Conservation (phyloP, 2,888 invertebrate species). For the Dynastes tityus region DNA sequence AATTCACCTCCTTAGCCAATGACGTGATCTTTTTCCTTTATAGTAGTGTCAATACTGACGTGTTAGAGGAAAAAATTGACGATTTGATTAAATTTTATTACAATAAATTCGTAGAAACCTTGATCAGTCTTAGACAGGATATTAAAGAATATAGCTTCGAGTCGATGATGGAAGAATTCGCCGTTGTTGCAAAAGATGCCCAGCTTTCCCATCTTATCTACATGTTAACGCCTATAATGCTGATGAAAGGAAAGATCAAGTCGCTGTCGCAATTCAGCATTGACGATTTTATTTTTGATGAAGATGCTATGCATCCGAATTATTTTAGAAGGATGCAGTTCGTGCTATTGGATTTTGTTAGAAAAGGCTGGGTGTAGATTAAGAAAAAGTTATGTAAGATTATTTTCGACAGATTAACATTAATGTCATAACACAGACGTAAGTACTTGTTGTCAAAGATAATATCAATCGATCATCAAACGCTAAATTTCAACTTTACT, state of each 20-base stretch:
- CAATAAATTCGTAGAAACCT: conserved; percentile 56
- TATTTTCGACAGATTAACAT: no score
- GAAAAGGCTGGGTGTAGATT: conserved; percentile 47
- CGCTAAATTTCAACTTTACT: no score
- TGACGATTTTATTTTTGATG: conserved; percentile 55
- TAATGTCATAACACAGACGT: no score
- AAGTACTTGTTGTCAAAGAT: no score
- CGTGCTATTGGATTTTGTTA: conserved; percentile 44
- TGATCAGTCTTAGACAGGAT: conserved; percentile 62
- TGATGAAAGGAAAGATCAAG: conserved; percentile 63
- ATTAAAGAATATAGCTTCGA: conserved; percentile 66
- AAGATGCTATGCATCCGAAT: conserved; percentile 26
- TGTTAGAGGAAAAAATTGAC: conserved; percentile 68
- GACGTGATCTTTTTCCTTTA: conserved; percentile 74
- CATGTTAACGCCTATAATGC: conserved; percentile 69
- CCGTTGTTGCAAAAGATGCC: conserved; percentile 61
- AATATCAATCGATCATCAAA: no score
- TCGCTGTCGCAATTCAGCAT: conserved; percentile 64
- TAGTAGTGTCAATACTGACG: conserved; percentile 69
- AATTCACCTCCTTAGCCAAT: conserved; percentile 70
- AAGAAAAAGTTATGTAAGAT: no score
- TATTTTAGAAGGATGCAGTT: conserved; percentile 40
- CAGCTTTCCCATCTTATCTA: conserved; percentile 68
- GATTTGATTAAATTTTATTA: conserved; percentile 72
- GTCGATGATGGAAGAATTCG: conserved; percentile 66